A percentile compares a stretch with the other conserved stretches of the same genome.
phyloP scores from a whole-genome alignment of 2,113 vertebrate genomes.

The Sterrhoptilus dennistouni region DNA sequence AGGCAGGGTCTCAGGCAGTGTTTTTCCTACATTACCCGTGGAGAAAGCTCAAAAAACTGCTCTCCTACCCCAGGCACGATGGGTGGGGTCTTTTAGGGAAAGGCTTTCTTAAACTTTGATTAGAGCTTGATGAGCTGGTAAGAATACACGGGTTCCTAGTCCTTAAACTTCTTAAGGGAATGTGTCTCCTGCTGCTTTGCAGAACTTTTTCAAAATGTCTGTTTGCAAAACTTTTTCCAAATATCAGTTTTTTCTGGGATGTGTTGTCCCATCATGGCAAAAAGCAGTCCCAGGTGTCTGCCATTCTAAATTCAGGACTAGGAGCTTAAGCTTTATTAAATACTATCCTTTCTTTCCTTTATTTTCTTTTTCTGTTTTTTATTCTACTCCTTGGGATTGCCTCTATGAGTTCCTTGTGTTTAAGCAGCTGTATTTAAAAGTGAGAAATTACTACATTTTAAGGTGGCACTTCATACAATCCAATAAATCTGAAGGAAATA shows the following conservation, averaged over 20 bases:
- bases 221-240: neutral
- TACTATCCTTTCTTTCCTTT: neutral
- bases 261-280: neutral
- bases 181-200: neutral
- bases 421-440: neutral
- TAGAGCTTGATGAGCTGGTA: neutral
- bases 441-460: neutral
- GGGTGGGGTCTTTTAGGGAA: neutral
- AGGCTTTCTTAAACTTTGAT: neutral
- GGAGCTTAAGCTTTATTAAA: neutral
- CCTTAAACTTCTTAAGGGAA: neutral
- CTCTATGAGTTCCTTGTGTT: neutral
- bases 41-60: neutral
- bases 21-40: neutral
- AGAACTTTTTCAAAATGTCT: too few species aligned
- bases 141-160: neutral
- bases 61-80: neutral
- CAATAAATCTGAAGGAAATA: neutral
- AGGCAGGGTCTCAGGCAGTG: neutral
- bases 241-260: neutral
- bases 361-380: neutral
- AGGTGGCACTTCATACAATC: rapidly evolving
- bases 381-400: neutral
- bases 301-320: neutral
- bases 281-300: neutral